Conservation (phyloP, 2,113 vertebrate species). For the Stegastes partitus region DNA sequence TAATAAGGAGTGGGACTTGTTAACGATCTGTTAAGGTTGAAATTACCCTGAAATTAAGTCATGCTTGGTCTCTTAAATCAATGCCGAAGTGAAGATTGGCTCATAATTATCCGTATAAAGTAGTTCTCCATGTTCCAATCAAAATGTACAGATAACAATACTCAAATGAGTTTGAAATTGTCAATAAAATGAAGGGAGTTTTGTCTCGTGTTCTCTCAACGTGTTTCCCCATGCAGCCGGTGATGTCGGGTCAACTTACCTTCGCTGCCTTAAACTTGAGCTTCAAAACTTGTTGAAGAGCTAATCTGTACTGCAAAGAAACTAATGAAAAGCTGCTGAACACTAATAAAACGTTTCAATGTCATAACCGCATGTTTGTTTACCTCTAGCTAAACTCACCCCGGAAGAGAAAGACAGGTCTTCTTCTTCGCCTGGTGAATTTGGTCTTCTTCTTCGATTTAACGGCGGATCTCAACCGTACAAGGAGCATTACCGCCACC, state of each 20-base stretch:
- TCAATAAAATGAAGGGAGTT: background rate
- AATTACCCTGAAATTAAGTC: background rate
- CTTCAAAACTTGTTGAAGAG: background rate
- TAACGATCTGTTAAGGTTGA: accelerated
- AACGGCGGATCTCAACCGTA: too few species aligned
- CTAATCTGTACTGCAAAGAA: background rate
- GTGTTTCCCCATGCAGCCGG: background rate
- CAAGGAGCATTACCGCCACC: too few species aligned
- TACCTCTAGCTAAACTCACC: background rate
- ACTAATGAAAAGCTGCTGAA: background rate
- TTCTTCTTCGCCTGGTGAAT: too few species aligned
- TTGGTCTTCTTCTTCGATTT: too few species aligned
- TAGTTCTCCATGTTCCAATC: accelerated
- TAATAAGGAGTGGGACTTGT: accelerated
- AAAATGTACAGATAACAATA: accelerated
- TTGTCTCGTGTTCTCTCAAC: background rate
- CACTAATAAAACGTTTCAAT: background rate
- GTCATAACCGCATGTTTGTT: conserved; percentile 46
- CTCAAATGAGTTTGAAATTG: background rate
- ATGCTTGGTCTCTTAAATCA: background rate
- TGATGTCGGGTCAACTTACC: background rate
- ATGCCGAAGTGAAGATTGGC: background rate
- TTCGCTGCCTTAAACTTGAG: accelerated
- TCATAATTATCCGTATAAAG: accelerated
- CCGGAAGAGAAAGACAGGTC: too few species aligned